phyloP scores from a whole-genome alignment of 1,140 invertebrate genomes.

The Lysiphlebus fabarum region DNA sequence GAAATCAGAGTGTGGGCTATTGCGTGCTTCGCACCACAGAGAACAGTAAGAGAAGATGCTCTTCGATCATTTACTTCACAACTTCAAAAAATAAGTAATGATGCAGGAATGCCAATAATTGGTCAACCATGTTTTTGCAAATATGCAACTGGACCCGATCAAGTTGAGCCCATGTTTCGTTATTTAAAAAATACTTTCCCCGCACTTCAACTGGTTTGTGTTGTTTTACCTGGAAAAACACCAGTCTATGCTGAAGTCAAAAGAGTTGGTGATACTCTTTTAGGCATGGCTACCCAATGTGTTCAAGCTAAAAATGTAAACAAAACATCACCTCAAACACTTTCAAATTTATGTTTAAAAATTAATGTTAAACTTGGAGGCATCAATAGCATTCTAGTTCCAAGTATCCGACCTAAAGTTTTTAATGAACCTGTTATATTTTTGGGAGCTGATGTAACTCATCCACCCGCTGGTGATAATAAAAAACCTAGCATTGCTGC shows the following conservation, averaged over 20 bases:
- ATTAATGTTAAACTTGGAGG: conserved; percentile 99
- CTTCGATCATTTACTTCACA: conserved; percentile 93
- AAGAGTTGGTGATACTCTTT: conserved; percentile 96
- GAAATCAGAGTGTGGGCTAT: conserved; percentile 99
- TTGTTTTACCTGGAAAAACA: conserved; percentile 98
- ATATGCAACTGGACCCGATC: conserved; percentile 98
- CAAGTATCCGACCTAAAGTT: conserved; percentile 90
- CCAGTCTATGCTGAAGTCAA: conserved; percentile 99
- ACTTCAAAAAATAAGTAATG: conserved; percentile 97
- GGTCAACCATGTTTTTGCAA: conserved; percentile 99
- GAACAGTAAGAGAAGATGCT: conserved; percentile 95
- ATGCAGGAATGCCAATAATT: conserved; percentile 99
- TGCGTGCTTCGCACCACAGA: conserved; percentile 97
- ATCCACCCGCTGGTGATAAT: conserved; percentile 98
- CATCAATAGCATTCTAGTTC: conserved; percentile 98
- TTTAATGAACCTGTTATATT: conserved; percentile 99
- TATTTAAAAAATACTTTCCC: conserved; percentile 96
- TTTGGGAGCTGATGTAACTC: conserved; percentile 98
- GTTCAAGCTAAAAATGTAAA: conserved; percentile 99
- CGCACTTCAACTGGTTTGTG: conserved; percentile 94
- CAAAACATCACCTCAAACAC: conserved; percentile 98
- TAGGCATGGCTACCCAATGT: conserved; percentile 99
- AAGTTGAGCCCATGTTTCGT: conserved; percentile 99
- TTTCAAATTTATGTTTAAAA: conserved; percentile 98
- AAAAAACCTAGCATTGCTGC: conserved; percentile 98